Conservation (phyloP, 2,888 invertebrate genomes). For the Scaptomyza polygonia region DNA sequence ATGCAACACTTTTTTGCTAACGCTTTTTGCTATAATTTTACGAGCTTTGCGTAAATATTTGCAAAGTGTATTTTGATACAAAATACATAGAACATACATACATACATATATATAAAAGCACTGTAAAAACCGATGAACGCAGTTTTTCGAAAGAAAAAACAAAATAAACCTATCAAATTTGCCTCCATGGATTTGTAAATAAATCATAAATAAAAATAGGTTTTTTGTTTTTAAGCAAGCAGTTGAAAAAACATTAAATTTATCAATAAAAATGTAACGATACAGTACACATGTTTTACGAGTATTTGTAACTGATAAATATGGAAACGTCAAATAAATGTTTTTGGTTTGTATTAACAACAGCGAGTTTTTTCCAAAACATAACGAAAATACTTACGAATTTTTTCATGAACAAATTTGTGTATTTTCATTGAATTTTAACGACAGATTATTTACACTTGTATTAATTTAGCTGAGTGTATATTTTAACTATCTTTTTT, state of each 20-base stretch:
- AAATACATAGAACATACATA: slow-evolving; percentile 8
- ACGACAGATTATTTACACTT: neutral
- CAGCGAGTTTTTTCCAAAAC: too few species aligned
- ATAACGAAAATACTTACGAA: too few species aligned
- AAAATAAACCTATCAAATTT: neutral
- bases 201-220: neutral
- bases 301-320: neutral
- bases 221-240: neutral
- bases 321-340: too few species aligned
- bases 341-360: too few species aligned
- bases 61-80: slow-evolving; percentile 16
- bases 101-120: neutral
- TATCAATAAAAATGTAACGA: neutral
- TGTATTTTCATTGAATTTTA: neutral
- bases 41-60: slow-evolving; percentile 30
- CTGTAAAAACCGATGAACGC: slow-evolving; percentile 1
- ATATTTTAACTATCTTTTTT: neutral
- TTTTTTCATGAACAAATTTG: neutral
- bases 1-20: slow-evolving; percentile 16
- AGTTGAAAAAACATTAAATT: slow-evolving; percentile 9
- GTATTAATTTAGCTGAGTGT: neutral
- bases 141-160: neutral
- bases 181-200: neutral
- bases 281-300: neutral
- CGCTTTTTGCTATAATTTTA: slow-evolving; percentile 6